These are phyloP conservation scores for Drosophila seclusa DNA, from an alignment of 2,888 invertebrate genomes.

Conservation along the genomic window DNA sequence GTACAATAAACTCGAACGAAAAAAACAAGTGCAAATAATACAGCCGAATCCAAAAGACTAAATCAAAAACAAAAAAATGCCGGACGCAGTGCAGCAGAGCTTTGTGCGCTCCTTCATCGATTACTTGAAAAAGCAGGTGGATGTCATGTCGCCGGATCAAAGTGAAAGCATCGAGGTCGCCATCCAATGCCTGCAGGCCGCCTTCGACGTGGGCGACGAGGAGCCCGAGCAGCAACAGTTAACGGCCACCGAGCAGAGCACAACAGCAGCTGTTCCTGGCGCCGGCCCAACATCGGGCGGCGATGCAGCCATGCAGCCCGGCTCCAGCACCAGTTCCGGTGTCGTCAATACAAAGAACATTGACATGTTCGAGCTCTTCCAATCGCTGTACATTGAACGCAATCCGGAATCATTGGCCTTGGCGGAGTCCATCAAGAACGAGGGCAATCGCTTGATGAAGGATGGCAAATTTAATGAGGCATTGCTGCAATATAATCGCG, in stretches of 20 bases:
- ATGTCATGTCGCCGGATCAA: slow-evolving; percentile 81
- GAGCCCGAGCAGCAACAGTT: slow-evolving; percentile 36
- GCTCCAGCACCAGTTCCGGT: slow-evolving; percentile 12
- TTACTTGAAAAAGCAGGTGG: slow-evolving; percentile 83
- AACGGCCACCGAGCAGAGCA: slow-evolving; percentile 44
- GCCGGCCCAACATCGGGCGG: slow-evolving; percentile 29
- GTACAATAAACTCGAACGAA: slow-evolving; percentile 15
- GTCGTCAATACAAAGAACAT: slow-evolving; percentile 73
- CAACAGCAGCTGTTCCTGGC: slow-evolving; percentile 19
- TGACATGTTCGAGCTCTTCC: slow-evolving; percentile 85
- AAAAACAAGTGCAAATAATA: neutral
- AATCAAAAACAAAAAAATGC: slow-evolving; percentile 63
- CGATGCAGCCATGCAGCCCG: slow-evolving; percentile 27
- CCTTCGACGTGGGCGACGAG: slow-evolving; percentile 89
- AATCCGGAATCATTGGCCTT: slow-evolving; percentile 87
- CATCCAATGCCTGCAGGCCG: slow-evolving; percentile 96
- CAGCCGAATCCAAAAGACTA: neutral
- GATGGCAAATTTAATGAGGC: slow-evolving; percentile 92
- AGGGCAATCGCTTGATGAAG: slow-evolving; percentile 96
- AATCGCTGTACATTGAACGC: slow-evolving; percentile 84
- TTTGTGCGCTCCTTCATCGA: slow-evolving; percentile 84
- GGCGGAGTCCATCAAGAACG: slow-evolving; percentile 94
- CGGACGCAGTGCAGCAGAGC: slow-evolving; percentile 83
- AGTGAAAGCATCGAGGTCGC: slow-evolving; percentile 92
- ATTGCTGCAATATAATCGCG: slow-evolving; percentile 92